A percentile compares a stretch with the other conserved stretches of the same genome.
Conservation (phyloP, 2,888 invertebrate genomes). For the Quadriops clusia region DNA sequence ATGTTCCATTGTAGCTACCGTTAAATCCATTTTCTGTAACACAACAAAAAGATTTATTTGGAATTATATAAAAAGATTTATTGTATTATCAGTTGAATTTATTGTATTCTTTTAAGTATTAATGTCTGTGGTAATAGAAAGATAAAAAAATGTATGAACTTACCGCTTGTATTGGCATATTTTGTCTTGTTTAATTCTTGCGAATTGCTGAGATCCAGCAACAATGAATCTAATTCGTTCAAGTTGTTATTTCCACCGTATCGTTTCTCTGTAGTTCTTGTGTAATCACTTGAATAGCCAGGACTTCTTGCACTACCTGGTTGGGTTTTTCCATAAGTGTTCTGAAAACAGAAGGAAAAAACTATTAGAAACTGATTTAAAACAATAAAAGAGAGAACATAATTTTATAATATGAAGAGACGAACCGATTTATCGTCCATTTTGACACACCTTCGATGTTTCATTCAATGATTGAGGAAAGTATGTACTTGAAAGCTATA, state of each 20-base stretch:
- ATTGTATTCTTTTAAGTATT: not conserved
- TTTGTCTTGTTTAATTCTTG: constrained; percentile 27
- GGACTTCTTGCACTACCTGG: constrained; percentile 18
- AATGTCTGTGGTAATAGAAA: constrained; percentile 3
- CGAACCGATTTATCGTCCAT: too few relatives aligned
- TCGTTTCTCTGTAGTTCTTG: constrained; percentile 33
- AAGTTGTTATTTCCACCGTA: constrained; percentile 63
- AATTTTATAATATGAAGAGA: too few relatives aligned
- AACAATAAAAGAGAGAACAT: not conserved
- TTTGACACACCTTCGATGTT: too few relatives aligned
- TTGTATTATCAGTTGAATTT: not conserved
- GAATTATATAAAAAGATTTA: constrained; percentile 6
- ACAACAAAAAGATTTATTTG: constrained; percentile 2
- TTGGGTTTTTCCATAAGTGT: constrained; percentile 32
- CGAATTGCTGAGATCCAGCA: constrained; percentile 83
- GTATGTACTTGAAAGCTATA: too few relatives aligned
- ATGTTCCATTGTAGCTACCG: constrained; percentile 25
- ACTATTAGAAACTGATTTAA: not conserved
- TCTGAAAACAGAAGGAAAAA: constrained; percentile 19
- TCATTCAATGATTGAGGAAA: too few relatives aligned
- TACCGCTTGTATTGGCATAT: constrained; percentile 38
- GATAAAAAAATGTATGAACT: constrained; percentile 10
- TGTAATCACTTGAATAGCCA: constrained; percentile 16
- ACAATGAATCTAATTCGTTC: constrained; percentile 80
- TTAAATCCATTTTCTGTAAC: constrained; percentile 28